Conservation (phyloP, 1,140 invertebrate species). For the Procambarus clarkii region DNA sequence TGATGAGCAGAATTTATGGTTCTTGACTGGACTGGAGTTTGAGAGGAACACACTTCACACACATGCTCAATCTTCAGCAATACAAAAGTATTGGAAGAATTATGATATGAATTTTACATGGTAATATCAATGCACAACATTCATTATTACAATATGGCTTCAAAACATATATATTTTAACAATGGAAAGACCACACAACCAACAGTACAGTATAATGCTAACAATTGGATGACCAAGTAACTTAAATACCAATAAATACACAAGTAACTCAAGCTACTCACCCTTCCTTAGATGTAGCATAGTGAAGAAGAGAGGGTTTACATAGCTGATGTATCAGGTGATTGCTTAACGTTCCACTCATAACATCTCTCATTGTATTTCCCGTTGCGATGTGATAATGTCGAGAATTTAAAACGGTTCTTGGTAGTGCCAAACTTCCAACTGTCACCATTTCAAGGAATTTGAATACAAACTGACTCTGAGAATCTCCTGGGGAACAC, state of each 20-base stretch:
- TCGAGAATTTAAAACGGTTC: slow-evolving; percentile 55
- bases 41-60: no score
- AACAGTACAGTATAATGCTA: no score
- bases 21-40: no score
- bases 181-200: no score
- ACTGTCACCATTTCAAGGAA: slow-evolving; percentile 45
- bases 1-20: no score
- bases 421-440: slow-evolving; percentile 52
- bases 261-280: slow-evolving; percentile 18
- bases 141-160: no score
- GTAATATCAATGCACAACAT: no score
- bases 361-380: slow-evolving; percentile 55
- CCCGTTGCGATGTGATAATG: slow-evolving; percentile 60
- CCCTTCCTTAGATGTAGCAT: slow-evolving; percentile 37
- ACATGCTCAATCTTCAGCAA: no score
- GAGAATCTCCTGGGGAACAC: slow-evolving; percentile 41
- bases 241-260: no score
- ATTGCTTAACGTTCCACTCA: slow-evolving; percentile 67
- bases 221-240: not conserved
- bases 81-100: no score
- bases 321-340: slow-evolving; percentile 60
- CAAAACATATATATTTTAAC: no score
- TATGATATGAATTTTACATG: no score
- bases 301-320: slow-evolving; percentile 51
- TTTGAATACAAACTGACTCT: slow-evolving; percentile 47